Evolutionary conservation across 2,797 vertebrate species (phyloP), one percentile per base, ranked within the genome.

Genomic region (Salarias fasciatus): DNA sequence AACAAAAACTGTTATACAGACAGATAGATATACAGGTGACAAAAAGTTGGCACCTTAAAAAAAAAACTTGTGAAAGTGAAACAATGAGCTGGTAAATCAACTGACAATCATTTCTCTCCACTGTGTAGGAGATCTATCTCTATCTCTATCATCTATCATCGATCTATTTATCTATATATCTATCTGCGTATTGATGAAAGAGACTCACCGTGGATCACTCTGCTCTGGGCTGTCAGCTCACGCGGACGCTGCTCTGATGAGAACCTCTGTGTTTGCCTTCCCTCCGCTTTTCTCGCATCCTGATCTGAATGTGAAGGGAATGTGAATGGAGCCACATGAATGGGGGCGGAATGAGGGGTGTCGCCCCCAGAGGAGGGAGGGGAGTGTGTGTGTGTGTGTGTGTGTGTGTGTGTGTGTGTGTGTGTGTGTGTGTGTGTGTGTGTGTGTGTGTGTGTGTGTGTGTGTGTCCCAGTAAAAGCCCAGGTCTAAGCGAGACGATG

Each of bases 271-370:
- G n/a, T 11, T 8, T 8, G 46, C 15, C 14, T 29, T 36, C n/a
- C 0, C 48, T 11, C 58, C 44, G 11, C 14, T 11, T 5, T 49
- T 37, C 53, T 50, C 30, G 15, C 56, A 66, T 78, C 68, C 54
- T 38, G 30, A 5, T 8, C 28, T 4, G 30, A 28, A n/a, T 18
- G 77, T 86, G 85, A 13, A 2, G 14, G 46, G 87, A 78, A 75
- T 86, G 11, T 35, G 10, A 88, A 87, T 67, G 49, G 11, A n/a
- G 7, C 2, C 37, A 0, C 36, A 18, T 77, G 72, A 79, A 80
- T 68, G 67, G 42, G 11, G 38, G 28, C 1, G 5, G 11, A 36
- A 2, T 0, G 8, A 33, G 36, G 40, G 63, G 73, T 48, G 81
- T 63, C 6, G 12, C 60, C 24, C 4, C 7, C 12, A 5, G 38